Percentiles rank a stretch among this genome's conserved stretches.
Conservation (phyloP, 1,140 invertebrate species). For the Papilio dardanus region DNA sequence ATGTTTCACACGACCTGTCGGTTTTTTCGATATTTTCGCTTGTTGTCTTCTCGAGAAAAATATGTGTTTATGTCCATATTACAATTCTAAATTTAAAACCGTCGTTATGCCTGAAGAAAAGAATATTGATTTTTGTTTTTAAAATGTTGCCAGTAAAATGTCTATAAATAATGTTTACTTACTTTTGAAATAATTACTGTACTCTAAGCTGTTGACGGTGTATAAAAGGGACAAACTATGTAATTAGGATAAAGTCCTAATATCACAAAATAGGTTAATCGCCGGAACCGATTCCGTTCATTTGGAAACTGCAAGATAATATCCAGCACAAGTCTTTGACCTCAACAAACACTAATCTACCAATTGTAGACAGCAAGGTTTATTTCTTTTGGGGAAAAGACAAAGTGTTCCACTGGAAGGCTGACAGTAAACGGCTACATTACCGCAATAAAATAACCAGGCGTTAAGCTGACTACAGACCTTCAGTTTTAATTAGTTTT, state of each 20-base stretch:
- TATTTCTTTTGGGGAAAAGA: not conserved
- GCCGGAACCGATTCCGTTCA: not conserved
- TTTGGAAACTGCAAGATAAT: not conserved
- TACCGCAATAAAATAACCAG: no score
- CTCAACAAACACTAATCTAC: not conserved
- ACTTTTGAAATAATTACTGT: not conserved
- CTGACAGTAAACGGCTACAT: not conserved
- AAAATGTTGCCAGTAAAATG: slow-evolving; percentile 16
- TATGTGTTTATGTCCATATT: not conserved
- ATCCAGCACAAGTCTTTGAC: not conserved
- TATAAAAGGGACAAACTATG: not conserved
- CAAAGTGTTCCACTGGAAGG: not conserved
- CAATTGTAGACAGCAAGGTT: not conserved
- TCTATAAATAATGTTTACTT: not conserved
- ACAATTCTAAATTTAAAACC: not conserved
- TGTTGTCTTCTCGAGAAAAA: not conserved
- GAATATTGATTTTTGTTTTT: not conserved
- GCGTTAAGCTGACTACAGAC: no score
- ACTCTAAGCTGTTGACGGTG: not conserved
- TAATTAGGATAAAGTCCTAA: not conserved
- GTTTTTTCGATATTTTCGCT: not conserved
- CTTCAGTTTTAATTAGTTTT: no score
- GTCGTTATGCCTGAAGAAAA: not conserved
- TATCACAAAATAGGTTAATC: not conserved
- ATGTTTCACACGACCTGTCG: not conserved